Evolutionary conservation across 1,140 invertebrate genomes (phyloP).

Genomic region (Neodiprion lecontei): DNA sequence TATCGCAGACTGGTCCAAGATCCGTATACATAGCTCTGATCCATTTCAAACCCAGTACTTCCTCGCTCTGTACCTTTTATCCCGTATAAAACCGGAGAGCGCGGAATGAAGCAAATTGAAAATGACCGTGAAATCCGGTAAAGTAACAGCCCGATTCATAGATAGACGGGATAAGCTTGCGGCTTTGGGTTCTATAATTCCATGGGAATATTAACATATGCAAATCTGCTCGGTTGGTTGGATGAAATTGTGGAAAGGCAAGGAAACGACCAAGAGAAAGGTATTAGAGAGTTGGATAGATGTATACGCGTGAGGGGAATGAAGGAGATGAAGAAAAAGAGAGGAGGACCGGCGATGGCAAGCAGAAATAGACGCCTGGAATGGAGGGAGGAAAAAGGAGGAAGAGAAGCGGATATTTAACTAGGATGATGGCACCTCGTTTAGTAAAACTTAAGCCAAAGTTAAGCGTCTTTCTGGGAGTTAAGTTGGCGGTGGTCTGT

Average conservation of each 20-base stretch:
- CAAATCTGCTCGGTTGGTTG: slow-evolving; percentile 32
- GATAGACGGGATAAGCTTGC: slow-evolving; percentile 40
- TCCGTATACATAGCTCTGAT: too few species aligned
- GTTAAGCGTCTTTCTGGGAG: slow-evolving; percentile 42
- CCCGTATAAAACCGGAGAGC: not conserved
- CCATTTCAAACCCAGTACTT: too few species aligned
- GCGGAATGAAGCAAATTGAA: not conserved
- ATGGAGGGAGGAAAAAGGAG: not conserved
- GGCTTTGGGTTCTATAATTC: slow-evolving; percentile 43
- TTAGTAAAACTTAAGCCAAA: slow-evolving; percentile 50
- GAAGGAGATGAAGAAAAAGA: not conserved
- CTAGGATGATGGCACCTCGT: slow-evolving; percentile 47
- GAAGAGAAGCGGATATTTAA: slow-evolving; percentile 45
- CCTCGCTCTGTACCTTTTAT: too few species aligned
- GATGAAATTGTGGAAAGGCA: not conserved
- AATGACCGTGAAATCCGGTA: not conserved
- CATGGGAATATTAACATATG: slow-evolving; percentile 44
- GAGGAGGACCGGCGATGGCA: not conserved
- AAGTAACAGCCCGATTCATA: slow-evolving; percentile 31
- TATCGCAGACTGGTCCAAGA: too few species aligned
- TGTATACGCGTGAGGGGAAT: too few species aligned
- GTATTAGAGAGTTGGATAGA: too few species aligned
- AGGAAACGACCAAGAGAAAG: too few species aligned
- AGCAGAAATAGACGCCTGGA: too few species aligned
- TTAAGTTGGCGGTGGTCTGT: not conserved